Conservation (phyloP, 2,888 invertebrate species). For the Sarcophaga variegata region DNA sequence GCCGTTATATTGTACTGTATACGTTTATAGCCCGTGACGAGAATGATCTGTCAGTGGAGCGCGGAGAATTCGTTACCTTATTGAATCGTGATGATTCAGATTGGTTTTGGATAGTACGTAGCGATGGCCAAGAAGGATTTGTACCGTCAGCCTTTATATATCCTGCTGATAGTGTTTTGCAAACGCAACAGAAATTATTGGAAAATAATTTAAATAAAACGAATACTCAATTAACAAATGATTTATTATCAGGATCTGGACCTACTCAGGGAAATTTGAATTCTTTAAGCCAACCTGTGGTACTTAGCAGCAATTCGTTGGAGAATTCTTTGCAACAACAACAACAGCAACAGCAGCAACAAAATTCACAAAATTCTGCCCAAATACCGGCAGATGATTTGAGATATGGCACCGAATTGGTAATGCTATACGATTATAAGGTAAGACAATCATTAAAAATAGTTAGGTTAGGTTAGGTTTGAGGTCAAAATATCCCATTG, state of each 20-base stretch:
- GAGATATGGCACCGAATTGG: slow-evolving; percentile 93
- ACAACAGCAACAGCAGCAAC: slow-evolving; percentile 72
- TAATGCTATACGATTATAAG: slow-evolving; percentile 97
- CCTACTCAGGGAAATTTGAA: slow-evolving; percentile 65
- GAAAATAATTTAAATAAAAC: slow-evolving; percentile 66
- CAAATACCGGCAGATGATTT: slow-evolving; percentile 84
- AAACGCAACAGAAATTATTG: slow-evolving; percentile 77
- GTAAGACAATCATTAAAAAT: slow-evolving; percentile 79
- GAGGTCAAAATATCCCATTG: too few species aligned
- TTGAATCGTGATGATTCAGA: slow-evolving; percentile 96
- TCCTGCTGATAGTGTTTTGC: slow-evolving; percentile 91
- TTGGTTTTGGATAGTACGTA: slow-evolving; percentile 97
- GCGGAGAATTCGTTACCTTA: slow-evolving; percentile 97
- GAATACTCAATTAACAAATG: slow-evolving; percentile 68
- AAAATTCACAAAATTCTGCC: slow-evolving; percentile 69
- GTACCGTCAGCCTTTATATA: slow-evolving; percentile 97
- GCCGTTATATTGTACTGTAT: slow-evolving; percentile 95
- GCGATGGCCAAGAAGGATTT: slow-evolving; percentile 96
- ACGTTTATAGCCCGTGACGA: slow-evolving; percentile 96
- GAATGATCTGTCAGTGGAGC: slow-evolving; percentile 95
- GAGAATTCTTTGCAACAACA: slow-evolving; percentile 70
- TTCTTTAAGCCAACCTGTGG: slow-evolving; percentile 60
- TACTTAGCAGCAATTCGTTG: slow-evolving; percentile 44
- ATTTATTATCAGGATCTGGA: slow-evolving; percentile 63
- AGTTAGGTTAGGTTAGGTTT: too few species aligned